phyloP scores from a whole-genome alignment of 2,888 invertebrate genomes.

The Cotesia congregata region DNA sequence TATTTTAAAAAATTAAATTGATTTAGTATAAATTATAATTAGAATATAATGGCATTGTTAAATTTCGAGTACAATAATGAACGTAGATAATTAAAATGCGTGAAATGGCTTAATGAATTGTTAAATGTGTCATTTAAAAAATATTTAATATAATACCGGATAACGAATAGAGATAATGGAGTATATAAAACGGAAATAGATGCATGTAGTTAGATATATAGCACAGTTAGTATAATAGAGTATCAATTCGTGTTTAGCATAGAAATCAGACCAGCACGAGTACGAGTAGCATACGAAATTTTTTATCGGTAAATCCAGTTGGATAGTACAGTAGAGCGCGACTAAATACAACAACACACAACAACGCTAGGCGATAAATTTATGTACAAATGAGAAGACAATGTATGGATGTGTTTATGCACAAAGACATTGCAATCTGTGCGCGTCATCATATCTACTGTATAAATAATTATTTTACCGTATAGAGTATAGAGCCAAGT shows the following conservation, averaged over 20 bases:
- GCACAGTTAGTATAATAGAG: constrained; percentile 10
- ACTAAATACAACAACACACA: not conserved
- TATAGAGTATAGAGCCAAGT: not conserved
- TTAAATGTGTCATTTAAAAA: not conserved
- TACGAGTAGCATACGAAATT: constrained; percentile 45
- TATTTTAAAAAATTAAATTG: no score
- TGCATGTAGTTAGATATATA: not conserved
- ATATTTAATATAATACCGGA: not conserved
- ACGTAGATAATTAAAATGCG: not conserved
- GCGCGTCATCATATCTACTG: constrained; percentile 6
- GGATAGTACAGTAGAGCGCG: not conserved
- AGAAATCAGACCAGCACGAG: constrained; percentile 46
- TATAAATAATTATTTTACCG: not conserved
- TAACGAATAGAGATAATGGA: constrained; percentile 1
- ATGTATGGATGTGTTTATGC: constrained; percentile 3
- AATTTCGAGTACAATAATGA: not conserved
- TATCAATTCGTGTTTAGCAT: constrained; percentile 50
- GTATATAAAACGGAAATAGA: constrained; percentile 21
- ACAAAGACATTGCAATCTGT: constrained; percentile 17
- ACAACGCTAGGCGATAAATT: not conserved
- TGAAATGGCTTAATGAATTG: not conserved
- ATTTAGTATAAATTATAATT: no score
- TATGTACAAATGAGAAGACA: not conserved
- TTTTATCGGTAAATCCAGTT: not conserved
- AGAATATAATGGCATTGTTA: not conserved